phyloP scores from a whole-genome alignment of 2,113 vertebrate species.

The Thryonomys swinderianus region DNA sequence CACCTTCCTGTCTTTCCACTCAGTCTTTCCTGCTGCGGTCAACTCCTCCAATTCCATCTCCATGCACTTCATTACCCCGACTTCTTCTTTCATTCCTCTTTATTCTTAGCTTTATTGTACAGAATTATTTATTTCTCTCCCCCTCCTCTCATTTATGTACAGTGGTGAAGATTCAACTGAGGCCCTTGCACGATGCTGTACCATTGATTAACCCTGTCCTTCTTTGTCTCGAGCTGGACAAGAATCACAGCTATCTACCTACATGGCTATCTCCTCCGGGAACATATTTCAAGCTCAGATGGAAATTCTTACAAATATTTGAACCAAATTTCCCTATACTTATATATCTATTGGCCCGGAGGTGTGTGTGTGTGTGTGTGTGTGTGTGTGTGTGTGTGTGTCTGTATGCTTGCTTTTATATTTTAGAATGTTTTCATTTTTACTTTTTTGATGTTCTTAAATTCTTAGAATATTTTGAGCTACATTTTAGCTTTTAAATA shows the following conservation, averaged over 20 bases:
- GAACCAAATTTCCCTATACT: neutral
- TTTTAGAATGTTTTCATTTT: slow-evolving; percentile 7
- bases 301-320: neutral
- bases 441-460: neutral
- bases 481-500: neutral
- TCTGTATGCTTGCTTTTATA: neutral
- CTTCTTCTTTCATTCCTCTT: neutral
- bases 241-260: neutral
- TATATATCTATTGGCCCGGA: neutral
- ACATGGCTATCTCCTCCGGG: neutral
- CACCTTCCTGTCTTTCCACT: neutral
- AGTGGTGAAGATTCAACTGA: neutral
- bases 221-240: neutral
- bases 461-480: neutral
- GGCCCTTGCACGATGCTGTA: neutral
- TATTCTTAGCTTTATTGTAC: neutral
- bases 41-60: neutral
- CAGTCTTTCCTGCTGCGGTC: neutral
- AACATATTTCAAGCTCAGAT: neutral
- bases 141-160: neutral
- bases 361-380: neutral
- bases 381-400: neutral
- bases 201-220: neutral
- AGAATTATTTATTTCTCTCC: neutral
- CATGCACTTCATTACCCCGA: neutral